Base-by-base conservation (phyloP, 2,888 invertebrate species). In the Ecliptopera silaceata region DNA sequence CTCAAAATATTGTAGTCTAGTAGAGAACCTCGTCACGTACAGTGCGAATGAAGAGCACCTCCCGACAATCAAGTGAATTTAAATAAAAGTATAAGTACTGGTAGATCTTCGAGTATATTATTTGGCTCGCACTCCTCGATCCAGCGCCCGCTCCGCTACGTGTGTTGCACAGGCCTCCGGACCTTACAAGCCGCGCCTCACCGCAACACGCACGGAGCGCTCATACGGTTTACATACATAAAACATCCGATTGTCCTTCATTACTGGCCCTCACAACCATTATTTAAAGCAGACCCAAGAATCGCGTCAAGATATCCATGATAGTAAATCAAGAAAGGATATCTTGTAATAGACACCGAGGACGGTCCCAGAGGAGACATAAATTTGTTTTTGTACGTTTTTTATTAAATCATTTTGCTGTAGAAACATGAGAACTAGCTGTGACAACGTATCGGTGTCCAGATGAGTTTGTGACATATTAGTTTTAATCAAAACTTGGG, bases 311-410 rank as follows among this genome's bases (percentile, higher is more conserved):
- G 82, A 82, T 84, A 80, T 77, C 77, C 74, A 75, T 71, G 71
- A 75, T 79, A 86, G 88, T 88, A 89, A 88, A 90, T 89, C 88
- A 88, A 82, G 81, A 64, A 64, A 82, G 86, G 86, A 88, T 86
- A 88, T 84, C 86, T 78, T 79, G 87, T 86, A 88, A 88, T 86
- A 86, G 86, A 86, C 84, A 86, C 86, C 84, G 71, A 69, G 71
- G 70, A 75, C 68, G 67, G 79, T 86, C 88, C 86, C 87, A 70
- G 74, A 76, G 76, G 86, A 84, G 77, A 79, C 83, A 87, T 88
- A 88, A 88, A 88, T 88, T 85, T 73, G 80, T 82, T 86, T 86
- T 81, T 82, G 81, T 80, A 71, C 73, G 72, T 79, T 85, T 86
- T 85, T 86, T 84, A 80, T 75, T 85, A 81, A 84, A 87, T 86